Percentiles rank a stretch among this genome's conserved stretches.
These are phyloP conservation scores for Neoitamus cyanurus DNA, from an alignment of 2,888 invertebrate species.

Conservation along the genomic window DNA sequence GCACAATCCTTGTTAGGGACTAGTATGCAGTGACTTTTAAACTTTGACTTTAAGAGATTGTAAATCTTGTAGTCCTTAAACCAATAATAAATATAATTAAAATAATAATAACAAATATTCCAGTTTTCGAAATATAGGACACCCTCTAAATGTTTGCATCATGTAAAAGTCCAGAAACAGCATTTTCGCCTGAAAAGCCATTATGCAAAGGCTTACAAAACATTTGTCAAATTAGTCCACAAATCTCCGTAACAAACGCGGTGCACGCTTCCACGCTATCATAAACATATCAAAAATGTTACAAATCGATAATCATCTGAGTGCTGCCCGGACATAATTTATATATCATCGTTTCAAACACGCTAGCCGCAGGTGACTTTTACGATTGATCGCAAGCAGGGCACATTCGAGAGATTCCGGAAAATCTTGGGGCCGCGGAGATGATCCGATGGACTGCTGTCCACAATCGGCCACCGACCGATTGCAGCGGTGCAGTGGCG, in stretches of 20 bases:
- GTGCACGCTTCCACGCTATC: neutral
- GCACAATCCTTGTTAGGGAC: no score
- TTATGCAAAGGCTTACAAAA: neutral
- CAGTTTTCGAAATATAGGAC: no score
- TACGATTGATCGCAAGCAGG: conserved; percentile 4
- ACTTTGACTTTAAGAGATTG: no score
- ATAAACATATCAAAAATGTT: conserved; percentile 47
- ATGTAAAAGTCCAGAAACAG: neutral
- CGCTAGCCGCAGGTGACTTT: conserved; percentile 48
- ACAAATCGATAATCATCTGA: conserved; percentile 46
- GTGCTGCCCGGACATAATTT: conserved; percentile 35
- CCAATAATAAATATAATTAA: no score
- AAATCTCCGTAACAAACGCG: neutral
- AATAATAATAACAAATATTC: no score
- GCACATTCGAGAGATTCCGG: neutral
- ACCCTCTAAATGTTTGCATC: neutral
- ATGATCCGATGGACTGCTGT: conserved; percentile 9
- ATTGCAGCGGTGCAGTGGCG: neutral
- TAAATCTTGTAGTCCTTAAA: no score
- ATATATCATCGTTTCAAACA: conserved; percentile 44
- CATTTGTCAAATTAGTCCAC: conserved; percentile 8
- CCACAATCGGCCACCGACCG: neutral
- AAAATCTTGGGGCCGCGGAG: neutral
- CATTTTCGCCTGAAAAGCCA: neutral
- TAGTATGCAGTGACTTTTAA: no score